Evolutionary conservation across 2,888 invertebrate genomes (phyloP), one percentile per base, ranked within the genome.

Genomic region (Heliconius hortense): DNA sequence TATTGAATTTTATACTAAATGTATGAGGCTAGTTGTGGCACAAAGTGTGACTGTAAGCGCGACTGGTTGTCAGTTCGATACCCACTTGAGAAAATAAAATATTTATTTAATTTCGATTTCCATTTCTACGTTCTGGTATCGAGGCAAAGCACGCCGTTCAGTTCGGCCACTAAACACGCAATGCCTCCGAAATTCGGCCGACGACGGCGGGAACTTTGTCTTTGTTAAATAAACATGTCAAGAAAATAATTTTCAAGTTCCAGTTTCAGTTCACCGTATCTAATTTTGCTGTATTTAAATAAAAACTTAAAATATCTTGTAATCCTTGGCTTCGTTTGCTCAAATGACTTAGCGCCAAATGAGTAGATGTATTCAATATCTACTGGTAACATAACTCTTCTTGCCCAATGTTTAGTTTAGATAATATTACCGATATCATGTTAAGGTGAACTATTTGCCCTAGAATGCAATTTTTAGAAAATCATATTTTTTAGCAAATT

Each of bases 321-420:
- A 78, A 78, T 71, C 78, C 78, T 77, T 78, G 76, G 76, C 76
- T 78, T 75, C 75, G 74, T 78, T 78, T 69, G 74, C 73, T 76
- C 76, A 77, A 67, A 74, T 73, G 69, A 70, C 72, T 68, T 67
- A 67, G 59, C 76, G 59, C 74, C 64, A 74, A 77, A 76, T 74
- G 68, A 64, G 73, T 72, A 74, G 68, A 68, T 63, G 70, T 56
- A 76, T 48, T 76, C 63, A 59, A 48, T 76, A 72, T 66, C 64
- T 70, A 43, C 39, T 53, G 66, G 74, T 71, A 75, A 71, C 64
- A 28, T 64, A 66, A 66, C 43, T 56, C 56, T 64, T n/a, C 43
- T 66, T 64, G 39, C 24, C 26, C 39, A 59, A 64, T 62, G 56
- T 31, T 71, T 26, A 28, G 59, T 70, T 43, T 64, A 71, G 39